Evolutionary conservation across 2,797 vertebrate genomes (phyloP).

Genomic region (Cephalopachus bancanus): DNA sequence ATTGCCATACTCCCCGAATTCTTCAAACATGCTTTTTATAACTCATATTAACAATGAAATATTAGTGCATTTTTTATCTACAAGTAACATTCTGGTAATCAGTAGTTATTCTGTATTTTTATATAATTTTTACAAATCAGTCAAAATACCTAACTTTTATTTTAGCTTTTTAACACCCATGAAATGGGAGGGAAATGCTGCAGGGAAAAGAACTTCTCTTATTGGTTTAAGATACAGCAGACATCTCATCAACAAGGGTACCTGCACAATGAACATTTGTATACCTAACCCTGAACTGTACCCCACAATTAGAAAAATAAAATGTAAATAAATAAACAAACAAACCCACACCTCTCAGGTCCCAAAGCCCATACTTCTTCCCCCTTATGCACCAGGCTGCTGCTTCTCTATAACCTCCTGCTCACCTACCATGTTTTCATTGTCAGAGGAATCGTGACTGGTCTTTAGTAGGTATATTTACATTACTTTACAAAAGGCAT

Average conservation of each 20-base stretch:
- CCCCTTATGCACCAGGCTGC: not conserved
- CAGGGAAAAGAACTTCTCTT: not conserved
- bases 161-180: not conserved
- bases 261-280: no score
- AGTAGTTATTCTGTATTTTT: slow-evolving; percentile 23
- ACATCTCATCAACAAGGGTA: not conserved
- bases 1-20: not conserved
- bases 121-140: slow-evolving; percentile 39
- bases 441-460: not conserved
- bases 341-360: not conserved
- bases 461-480: slow-evolving; percentile 1
- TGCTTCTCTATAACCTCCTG: not conserved
- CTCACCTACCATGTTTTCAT: not conserved
- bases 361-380: not conserved
- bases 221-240: not conserved
- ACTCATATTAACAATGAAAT: slow-evolving; percentile 48
- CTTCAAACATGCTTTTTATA: slow-evolving; percentile 48
- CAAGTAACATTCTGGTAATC: slow-evolving; percentile 7
- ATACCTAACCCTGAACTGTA: no score
- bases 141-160: not conserved
- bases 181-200: not conserved
- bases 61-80: not conserved
- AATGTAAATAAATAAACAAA: no score
- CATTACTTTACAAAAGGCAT: not conserved
- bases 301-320: no score